A percentile compares a stretch with the other conserved stretches of the same genome.
Conservation (phyloP, 1,140 invertebrate genomes). For the Drusus annulatus region DNA sequence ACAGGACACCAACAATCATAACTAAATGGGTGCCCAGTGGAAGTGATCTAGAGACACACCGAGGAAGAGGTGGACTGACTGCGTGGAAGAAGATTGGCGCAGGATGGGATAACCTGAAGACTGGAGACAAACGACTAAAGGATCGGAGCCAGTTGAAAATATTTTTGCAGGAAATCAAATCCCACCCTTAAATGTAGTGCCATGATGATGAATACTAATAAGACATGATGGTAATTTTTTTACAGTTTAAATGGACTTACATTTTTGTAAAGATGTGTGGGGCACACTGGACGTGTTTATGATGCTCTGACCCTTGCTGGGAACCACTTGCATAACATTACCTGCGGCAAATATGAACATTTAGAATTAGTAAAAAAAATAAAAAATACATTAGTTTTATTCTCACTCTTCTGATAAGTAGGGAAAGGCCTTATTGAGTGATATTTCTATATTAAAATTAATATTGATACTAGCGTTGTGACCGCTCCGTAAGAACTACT, state of each 20-base stretch:
- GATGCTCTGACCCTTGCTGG: conserved; percentile 39
- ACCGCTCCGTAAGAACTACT: too few species aligned
- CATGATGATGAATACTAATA: neutral
- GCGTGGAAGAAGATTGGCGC: too few species aligned
- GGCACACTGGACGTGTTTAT: conserved; percentile 31
- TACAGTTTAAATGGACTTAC: conserved; percentile 20
- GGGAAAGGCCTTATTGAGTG: too few species aligned
- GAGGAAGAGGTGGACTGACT: too few species aligned
- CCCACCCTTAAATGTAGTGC: neutral
- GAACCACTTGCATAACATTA: conserved; percentile 37
- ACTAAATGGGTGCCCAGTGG: neutral
- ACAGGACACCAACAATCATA: neutral
- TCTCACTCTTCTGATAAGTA: too few species aligned
- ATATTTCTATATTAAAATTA: too few species aligned
- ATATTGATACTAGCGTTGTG: too few species aligned
- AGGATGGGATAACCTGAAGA: neutral
- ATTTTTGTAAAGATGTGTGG: conserved; percentile 36
- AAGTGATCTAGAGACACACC: too few species aligned
- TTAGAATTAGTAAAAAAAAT: too few species aligned
- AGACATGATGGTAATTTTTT: neutral
- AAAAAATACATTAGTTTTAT: too few species aligned
- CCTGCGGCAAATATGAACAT: neutral
- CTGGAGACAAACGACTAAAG: neutral
- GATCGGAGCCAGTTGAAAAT: too few species aligned
- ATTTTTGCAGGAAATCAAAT: too few species aligned